phyloP scores from a whole-genome alignment of 2,888 invertebrate species.

The Muschampia staudingeri region DNA sequence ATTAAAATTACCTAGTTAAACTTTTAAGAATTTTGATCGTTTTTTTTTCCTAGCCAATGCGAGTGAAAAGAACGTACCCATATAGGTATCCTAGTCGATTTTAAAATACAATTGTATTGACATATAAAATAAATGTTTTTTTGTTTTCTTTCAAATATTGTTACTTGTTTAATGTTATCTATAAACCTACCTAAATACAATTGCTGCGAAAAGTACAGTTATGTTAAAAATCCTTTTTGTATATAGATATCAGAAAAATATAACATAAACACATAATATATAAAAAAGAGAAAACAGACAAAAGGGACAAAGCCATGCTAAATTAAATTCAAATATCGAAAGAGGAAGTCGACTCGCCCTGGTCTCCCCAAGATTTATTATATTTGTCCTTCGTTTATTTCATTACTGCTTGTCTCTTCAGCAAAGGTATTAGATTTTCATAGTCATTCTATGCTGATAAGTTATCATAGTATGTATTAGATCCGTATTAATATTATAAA shows the following conservation, averaged over 20 bases:
- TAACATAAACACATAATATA: background rate
- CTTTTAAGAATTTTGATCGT: too few relatives aligned
- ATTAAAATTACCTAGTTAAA: too few relatives aligned
- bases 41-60: too few relatives aligned
- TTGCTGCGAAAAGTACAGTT: too few relatives aligned
- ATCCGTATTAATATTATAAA: too few relatives aligned
- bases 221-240: background rate
- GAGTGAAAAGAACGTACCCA: too few relatives aligned
- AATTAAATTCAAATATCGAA: conserved; percentile 92
- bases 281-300: conserved; percentile 74
- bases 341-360: conserved; percentile 89
- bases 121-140: too few relatives aligned
- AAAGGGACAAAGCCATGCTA: conserved; percentile 86
- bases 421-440: conserved; percentile 50
- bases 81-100: too few relatives aligned
- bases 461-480: background rate
- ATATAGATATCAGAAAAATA: background rate
- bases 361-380: conserved; percentile 90
- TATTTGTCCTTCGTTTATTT: conserved; percentile 91
- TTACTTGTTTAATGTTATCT: too few relatives aligned
- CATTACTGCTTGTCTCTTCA: conserved; percentile 86
- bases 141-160: too few relatives aligned
- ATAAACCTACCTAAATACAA: too few relatives aligned
- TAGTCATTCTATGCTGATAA: background rate
- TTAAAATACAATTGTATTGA: too few relatives aligned